Conservation (phyloP, 2,797 vertebrate genomes). For the Anableps anableps region DNA sequence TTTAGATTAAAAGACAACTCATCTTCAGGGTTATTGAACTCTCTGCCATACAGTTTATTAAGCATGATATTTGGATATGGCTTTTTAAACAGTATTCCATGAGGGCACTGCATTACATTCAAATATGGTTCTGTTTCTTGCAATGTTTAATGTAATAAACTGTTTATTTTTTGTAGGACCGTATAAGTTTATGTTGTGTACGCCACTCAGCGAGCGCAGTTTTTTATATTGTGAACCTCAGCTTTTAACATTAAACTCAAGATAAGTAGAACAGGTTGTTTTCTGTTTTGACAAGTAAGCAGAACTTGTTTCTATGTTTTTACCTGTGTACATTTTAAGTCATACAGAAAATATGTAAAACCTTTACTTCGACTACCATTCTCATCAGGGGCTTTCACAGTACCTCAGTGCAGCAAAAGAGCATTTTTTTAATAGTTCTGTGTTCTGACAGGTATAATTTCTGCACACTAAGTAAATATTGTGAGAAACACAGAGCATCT, state of each 20-base stretch:
- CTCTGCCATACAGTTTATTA: slow-evolving; percentile 46
- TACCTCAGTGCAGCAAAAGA: slow-evolving; percentile 57
- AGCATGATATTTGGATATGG: slow-evolving; percentile 30
- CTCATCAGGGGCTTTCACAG: slow-evolving; percentile 52
- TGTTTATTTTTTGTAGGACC: slow-evolving; percentile 56
- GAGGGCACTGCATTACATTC: slow-evolving; percentile 41
- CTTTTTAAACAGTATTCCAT: slow-evolving; percentile 47
- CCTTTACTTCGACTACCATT: slow-evolving; percentile 29
- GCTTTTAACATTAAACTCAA: slow-evolving; percentile 38
- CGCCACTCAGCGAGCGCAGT: slow-evolving; percentile 31
- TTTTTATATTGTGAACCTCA: slow-evolving; percentile 35
- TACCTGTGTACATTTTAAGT: slow-evolving; percentile 13
- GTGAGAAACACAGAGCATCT: slow-evolving; percentile 24
- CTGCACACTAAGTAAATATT: slow-evolving; percentile 39
- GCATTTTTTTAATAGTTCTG: slow-evolving; percentile 31
- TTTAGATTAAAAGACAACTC: slow-evolving; percentile 30
- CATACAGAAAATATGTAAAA: slow-evolving; percentile 25
- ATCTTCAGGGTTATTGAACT: slow-evolving; percentile 39
- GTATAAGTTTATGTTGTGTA: slow-evolving; percentile 43
- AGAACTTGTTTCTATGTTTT: slow-evolving; percentile 48
- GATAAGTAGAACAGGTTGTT: slow-evolving; percentile 14
- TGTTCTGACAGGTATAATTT: slow-evolving; percentile 40
- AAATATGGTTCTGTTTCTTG: slow-evolving; percentile 38
- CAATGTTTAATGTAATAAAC: slow-evolving; percentile 55
- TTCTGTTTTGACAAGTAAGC: slow-evolving; percentile 30